Evolutionary conservation across 2,797 vertebrate species (phyloP).

Genomic region (Poeciliopsis gracilis): DNA sequence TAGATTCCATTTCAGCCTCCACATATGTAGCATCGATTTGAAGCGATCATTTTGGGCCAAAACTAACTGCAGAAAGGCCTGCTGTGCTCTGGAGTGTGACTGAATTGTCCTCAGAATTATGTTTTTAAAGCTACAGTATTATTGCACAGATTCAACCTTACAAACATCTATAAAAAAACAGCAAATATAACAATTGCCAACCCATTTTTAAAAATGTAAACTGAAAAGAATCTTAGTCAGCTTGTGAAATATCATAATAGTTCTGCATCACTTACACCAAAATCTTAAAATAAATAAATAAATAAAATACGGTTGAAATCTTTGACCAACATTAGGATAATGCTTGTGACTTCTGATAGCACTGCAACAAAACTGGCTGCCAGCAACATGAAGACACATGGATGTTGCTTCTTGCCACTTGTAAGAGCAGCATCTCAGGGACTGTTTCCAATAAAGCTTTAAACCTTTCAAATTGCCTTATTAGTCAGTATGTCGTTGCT

Average conservation of each 20-base stretch:
- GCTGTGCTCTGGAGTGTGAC: background rate
- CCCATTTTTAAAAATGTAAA: background rate
- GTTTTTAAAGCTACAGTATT: background rate
- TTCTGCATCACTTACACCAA: background rate
- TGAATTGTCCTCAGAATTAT: background rate
- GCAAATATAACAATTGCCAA: background rate
- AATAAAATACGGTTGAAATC: background rate
- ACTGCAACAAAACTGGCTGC: background rate
- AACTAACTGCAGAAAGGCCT: background rate
- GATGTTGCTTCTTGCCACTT: background rate
- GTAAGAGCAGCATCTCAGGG: background rate
- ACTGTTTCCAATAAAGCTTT: background rate
- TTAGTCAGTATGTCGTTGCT: background rate
- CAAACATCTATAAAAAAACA: background rate
- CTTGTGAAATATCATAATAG: background rate
- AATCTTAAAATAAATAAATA: background rate
- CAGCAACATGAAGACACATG: background rate
- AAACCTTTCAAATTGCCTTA: background rate
- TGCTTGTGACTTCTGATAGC: background rate
- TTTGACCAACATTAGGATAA: background rate
- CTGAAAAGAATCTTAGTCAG: background rate
- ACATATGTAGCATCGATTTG: background rate
- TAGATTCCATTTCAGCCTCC: background rate
- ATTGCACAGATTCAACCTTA: background rate
- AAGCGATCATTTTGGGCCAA: background rate